phyloP scores from a whole-genome alignment of 2,113 vertebrate genomes.

The Mirounga angustirostris region DNA sequence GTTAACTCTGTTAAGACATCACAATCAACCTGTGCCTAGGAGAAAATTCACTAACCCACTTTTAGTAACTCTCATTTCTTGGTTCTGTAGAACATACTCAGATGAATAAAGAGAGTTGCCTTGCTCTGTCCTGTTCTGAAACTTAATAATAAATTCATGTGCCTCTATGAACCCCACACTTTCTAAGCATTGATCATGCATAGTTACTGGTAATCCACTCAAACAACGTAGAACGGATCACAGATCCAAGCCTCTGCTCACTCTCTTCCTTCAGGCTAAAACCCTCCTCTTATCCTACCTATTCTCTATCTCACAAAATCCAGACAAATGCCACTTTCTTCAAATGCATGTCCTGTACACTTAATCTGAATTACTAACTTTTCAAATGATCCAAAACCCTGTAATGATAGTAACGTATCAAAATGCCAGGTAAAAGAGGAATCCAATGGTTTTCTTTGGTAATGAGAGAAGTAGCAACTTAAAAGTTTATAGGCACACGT shows the following conservation, averaged over 20 bases:
- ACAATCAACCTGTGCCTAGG: background rate
- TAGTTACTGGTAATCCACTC: background rate
- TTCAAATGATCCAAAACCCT: background rate
- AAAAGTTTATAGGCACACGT: background rate
- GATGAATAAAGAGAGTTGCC: background rate
- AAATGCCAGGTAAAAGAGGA: background rate
- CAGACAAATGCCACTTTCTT: background rate
- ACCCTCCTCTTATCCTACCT: background rate
- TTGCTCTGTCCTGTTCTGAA: background rate
- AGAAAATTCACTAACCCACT: background rate
- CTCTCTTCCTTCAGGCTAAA: background rate
- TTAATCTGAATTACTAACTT: background rate
- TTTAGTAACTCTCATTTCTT: background rate
- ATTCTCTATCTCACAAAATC: background rate
- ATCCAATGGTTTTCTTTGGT: background rate
- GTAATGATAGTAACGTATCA: background rate
- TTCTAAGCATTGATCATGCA: background rate
- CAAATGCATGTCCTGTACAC: background rate
- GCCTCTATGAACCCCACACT: background rate
- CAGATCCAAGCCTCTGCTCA: background rate
- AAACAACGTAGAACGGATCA: background rate
- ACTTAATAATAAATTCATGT: background rate
- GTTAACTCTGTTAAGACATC: background rate
- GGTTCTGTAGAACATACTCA: background rate
- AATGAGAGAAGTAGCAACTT: background rate